phyloP scores from a whole-genome alignment of 2,888 invertebrate genomes.

The Agrilus cyanescens region DNA sequence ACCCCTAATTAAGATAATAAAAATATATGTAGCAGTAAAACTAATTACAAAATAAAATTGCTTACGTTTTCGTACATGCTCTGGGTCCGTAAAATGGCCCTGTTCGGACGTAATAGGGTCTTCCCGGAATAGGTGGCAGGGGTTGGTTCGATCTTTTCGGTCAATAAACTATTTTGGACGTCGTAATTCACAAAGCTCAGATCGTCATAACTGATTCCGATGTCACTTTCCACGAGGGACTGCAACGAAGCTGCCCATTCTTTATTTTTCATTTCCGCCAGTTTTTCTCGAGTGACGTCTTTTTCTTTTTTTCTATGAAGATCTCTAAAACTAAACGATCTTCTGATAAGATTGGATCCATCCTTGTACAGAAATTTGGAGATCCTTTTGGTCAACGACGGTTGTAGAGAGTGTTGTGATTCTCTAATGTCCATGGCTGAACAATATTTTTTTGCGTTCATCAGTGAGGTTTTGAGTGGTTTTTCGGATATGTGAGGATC shows the following conservation, averaged over 20 bases:
- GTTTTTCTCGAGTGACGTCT: constrained; percentile 22
- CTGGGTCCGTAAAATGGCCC: constrained; percentile 21
- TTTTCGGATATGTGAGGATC: background rate
- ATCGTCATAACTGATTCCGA: constrained; percentile 44
- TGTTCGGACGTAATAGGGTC: constrained; percentile 3
- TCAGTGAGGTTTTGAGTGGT: background rate
- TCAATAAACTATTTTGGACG: constrained; percentile 18
- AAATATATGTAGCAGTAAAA: background rate
- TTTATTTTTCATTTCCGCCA: constrained; percentile 28
- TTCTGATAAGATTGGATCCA: constrained; percentile 25
- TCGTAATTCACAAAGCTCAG: constrained; percentile 46
- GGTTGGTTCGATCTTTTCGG: constrained; percentile 3
- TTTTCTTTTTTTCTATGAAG: constrained; percentile 24
- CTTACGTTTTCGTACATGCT: constrained; percentile 33
- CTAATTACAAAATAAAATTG: constrained; percentile 3
- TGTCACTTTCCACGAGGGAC: constrained; percentile 42
- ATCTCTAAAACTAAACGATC: constrained; percentile 32
- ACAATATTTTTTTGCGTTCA: constrained; percentile 9
- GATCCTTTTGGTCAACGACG: constrained; percentile 29
- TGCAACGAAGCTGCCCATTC: constrained; percentile 43
- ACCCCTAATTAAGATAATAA: too few relatives aligned
- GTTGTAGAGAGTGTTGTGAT: constrained; percentile 20
- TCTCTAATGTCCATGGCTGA: constrained; percentile 22
- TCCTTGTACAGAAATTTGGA: constrained; percentile 24
- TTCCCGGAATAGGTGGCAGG: constrained; percentile 11